Percentiles rank a stretch among this genome's conserved stretches.
These are phyloP conservation scores for Oscheius myriophilus DNA, from an alignment of 2,888 invertebrate species.

Conservation along the genomic window DNA sequence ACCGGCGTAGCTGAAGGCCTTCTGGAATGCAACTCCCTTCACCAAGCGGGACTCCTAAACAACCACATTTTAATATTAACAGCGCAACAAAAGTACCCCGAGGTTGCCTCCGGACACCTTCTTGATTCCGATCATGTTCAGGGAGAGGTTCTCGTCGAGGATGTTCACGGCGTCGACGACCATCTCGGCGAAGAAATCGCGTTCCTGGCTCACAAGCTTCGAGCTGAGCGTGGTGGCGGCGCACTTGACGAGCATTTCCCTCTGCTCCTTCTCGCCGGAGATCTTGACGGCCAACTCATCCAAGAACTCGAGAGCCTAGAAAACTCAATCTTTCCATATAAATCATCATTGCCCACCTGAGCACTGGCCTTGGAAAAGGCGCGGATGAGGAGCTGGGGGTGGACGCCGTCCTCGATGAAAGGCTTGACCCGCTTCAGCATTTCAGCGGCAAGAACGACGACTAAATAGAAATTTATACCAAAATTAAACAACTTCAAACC, in stretches of 20 bases:
- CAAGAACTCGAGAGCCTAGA: constrained; percentile 82
- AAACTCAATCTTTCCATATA: too few relatives aligned
- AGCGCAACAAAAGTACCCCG: constrained; percentile 37
- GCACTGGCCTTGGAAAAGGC: constrained; percentile 86
- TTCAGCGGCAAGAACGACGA: constrained; percentile 93
- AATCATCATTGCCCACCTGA: constrained; percentile 75
- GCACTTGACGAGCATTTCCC: constrained; percentile 79
- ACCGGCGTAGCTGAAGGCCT: constrained; percentile 99
- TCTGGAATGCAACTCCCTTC: constrained; percentile 96
- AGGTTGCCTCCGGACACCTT: constrained; percentile 78
- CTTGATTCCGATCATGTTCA: constrained; percentile 99
- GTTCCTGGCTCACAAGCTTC: constrained; percentile 94
- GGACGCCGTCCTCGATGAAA: constrained; percentile 93
- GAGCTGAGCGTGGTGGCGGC: constrained; percentile 96
- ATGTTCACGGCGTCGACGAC: constrained; percentile 95
- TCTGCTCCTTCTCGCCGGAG: constrained; percentile 70
- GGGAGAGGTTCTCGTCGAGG: constrained; percentile 84
- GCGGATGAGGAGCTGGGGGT: constrained; percentile 90
- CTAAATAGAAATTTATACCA: constrained; percentile 71
- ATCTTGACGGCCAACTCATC: constrained; percentile 81
- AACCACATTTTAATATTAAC: background rate
- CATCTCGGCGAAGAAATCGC: constrained; percentile 93
- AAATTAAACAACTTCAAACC: constrained; percentile 31
- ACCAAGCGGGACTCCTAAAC: constrained; percentile 86
- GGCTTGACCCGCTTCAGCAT: constrained; percentile 92